Conservation (phyloP, 2,797 vertebrate genomes). For the Dryobates pubescens region DNA sequence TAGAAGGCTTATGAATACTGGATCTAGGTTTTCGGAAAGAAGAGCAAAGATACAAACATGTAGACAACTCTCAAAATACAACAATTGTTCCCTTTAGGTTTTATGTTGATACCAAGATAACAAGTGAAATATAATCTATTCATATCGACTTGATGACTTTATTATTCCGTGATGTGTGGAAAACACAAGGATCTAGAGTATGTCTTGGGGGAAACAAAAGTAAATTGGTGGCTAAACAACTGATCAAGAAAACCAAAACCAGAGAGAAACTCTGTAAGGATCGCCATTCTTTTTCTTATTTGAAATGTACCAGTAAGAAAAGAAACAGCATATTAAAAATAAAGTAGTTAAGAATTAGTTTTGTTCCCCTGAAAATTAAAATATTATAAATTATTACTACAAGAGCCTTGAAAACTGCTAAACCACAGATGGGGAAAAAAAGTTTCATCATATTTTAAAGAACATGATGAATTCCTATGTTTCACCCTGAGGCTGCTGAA, state of each 20-base stretch:
- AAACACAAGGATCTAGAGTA: not conserved
- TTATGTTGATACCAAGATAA: not conserved
- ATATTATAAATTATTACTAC: not conserved
- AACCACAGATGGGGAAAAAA: not conserved
- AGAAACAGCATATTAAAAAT: not conserved
- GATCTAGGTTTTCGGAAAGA: not conserved
- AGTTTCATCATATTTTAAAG: accelerated
- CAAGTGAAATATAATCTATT: not conserved
- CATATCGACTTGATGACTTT: not conserved
- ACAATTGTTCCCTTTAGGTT: not conserved
- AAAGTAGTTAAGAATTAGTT: not conserved
- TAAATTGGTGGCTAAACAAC: not conserved
- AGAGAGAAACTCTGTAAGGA: not conserved
- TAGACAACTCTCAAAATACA: not conserved
- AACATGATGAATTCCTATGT: not conserved
- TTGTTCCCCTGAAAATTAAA: not conserved
- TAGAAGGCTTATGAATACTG: not conserved
- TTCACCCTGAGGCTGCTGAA: not conserved
- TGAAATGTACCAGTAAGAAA: not conserved
- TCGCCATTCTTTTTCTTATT: not conserved
- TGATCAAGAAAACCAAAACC: not conserved
- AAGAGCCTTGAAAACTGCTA: not conserved
- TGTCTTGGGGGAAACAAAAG: not conserved
- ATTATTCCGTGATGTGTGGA: not conserved
- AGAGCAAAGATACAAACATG: not conserved